Conservation (phyloP, 2,113 vertebrate species). For the Murina feae region DNA sequence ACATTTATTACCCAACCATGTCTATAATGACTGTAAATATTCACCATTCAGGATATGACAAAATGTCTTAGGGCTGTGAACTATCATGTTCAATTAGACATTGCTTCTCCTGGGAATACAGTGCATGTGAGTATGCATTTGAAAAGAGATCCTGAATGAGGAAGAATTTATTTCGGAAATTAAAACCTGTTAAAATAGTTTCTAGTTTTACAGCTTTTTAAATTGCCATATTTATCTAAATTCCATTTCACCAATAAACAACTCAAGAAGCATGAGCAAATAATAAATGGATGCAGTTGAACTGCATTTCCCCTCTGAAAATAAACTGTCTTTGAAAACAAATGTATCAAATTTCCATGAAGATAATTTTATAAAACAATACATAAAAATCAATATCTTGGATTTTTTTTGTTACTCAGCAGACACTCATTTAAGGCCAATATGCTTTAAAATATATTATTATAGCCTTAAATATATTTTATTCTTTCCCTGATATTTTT, state of each 20-base stretch:
- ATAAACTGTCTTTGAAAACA: neutral
- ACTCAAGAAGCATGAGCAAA: neutral
- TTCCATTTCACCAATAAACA: neutral
- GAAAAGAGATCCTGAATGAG: conserved; percentile 2
- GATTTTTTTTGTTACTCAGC: neutral
- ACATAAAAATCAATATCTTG: neutral
- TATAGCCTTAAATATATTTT: neutral
- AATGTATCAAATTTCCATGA: neutral
- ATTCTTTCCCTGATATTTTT: neutral
- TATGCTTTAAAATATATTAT: neutral
- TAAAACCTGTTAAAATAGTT: conserved; percentile 32
- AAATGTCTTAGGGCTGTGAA: conserved; percentile 42
- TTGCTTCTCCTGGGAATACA: neutral
- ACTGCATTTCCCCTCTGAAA: neutral
- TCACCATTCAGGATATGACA: conserved; percentile 10
- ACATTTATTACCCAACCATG: conserved; percentile 21
- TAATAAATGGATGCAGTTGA: neutral
- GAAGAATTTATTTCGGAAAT: conserved; percentile 53
- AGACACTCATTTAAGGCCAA: neutral
- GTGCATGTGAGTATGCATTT: neutral
- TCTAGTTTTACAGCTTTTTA: neutral
- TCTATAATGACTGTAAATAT: conserved; percentile 44
- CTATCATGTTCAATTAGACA: conserved; percentile 42
- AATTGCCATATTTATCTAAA: conserved; percentile 30
- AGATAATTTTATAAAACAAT: neutral